phyloP scores from a whole-genome alignment of 2,797 vertebrate species.

The Epinephelus coioides region DNA sequence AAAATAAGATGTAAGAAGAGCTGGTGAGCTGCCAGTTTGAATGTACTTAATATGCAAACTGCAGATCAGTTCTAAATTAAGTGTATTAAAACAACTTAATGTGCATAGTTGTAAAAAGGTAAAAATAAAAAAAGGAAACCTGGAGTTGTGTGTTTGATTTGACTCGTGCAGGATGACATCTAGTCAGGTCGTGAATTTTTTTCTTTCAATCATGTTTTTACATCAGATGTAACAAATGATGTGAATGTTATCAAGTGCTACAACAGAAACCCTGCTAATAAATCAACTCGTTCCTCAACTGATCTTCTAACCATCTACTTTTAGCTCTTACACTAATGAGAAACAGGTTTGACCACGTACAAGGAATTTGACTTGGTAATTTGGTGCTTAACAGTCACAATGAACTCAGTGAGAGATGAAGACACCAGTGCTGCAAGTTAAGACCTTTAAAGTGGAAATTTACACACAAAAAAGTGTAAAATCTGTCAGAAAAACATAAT shows the following conservation, averaged over 20 bases:
- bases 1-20: neutral
- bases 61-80: conserved; percentile 10
- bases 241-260: neutral
- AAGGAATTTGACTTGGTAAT: too few species aligned
- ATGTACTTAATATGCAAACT: conserved; percentile 44
- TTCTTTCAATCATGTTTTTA: neutral
- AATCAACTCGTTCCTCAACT: too few species aligned
- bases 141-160: neutral
- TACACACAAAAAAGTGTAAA: neutral
- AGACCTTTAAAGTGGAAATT: neutral
- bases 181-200: neutral
- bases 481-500: neutral
- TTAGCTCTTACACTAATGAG: neutral
- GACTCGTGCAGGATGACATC: neutral
- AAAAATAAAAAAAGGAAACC: conserved; percentile 30
- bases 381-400: neutral
- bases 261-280: too few species aligned
- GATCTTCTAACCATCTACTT: neutral
- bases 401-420: neutral
- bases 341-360: too few species aligned
- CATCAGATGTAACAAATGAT: too few species aligned
- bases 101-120: conserved; percentile 49
- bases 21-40: conserved; percentile 24
- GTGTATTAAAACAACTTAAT: conserved; percentile 26
- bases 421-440: neutral